A percentile compares a stretch with the other conserved stretches of the same genome.
phyloP scores from a whole-genome alignment of 2,888 invertebrate species.

The Cremastobaeus sp. region DNA sequence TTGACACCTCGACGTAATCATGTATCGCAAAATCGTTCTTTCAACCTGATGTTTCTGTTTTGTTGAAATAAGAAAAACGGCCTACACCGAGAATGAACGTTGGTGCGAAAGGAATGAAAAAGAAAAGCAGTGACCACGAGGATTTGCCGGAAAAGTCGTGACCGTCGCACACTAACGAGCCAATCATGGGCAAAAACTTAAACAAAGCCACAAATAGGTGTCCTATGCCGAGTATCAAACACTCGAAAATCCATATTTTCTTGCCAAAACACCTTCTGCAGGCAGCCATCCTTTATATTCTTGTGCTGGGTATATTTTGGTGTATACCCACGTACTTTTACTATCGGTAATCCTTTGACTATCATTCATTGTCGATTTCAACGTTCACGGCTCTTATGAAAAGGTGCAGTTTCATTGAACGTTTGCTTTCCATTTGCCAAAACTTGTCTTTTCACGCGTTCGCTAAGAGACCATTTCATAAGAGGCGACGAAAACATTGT shows the following conservation, averaged over 20 bases:
- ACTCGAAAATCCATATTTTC: slow-evolving; percentile 62
- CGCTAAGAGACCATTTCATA: too few relatives aligned
- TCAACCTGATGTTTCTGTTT: slow-evolving; percentile 3
- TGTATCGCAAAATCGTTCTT: too few relatives aligned
- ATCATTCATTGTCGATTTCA: too few relatives aligned
- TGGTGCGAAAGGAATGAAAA: slow-evolving; percentile 30
- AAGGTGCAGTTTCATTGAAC: too few relatives aligned
- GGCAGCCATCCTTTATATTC: slow-evolving; percentile 69
- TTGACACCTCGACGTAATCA: too few relatives aligned
- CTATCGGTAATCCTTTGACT: slow-evolving; percentile 75
- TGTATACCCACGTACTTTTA: slow-evolving; percentile 69
- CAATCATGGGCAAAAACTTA: slow-evolving; percentile 50
- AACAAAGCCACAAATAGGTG: slow-evolving; percentile 59
- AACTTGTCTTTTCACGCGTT: too few relatives aligned
- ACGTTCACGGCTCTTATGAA: too few relatives aligned
- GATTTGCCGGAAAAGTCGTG: slow-evolving; percentile 53
- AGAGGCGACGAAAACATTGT: too few relatives aligned
- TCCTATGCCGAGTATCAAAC: slow-evolving; percentile 67
- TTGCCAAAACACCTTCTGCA: slow-evolving; percentile 68
- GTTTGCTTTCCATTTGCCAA: too few relatives aligned
- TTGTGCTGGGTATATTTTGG: slow-evolving; percentile 69
- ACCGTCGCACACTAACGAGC: slow-evolving; percentile 45
- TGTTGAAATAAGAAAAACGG: slow-evolving; percentile 23
- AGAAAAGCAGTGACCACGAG: slow-evolving; percentile 33
- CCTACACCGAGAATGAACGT: slow-evolving; percentile 40